Evolutionary conservation across 1,140 invertebrate species (phyloP).

Genomic region (Drosophila bocqueti): DNA sequence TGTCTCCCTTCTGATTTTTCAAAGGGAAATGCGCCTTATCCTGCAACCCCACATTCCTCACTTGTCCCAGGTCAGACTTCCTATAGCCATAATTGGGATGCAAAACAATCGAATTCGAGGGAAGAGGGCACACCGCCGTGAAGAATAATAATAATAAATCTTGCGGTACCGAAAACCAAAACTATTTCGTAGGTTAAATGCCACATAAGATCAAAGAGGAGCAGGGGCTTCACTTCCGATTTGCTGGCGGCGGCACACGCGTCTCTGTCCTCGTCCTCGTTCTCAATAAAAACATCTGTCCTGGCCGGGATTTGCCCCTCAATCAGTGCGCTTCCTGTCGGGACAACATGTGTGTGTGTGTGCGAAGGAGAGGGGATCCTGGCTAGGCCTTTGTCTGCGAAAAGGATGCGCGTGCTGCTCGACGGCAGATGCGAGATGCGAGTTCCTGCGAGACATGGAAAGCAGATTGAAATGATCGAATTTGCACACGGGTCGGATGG

Average conservation of each 20-base stretch:
- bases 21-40: too few relatives aligned
- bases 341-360: constrained; percentile 53
- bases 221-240: constrained; percentile 62
- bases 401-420: constrained; percentile 73
- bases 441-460: constrained; percentile 21
- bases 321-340: constrained; percentile 80
- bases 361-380: constrained; percentile 3
- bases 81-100: constrained; percentile 26
- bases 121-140: constrained; percentile 29
- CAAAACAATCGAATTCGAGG: constrained; percentile 40
- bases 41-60: constrained; percentile 9
- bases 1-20: not conserved
- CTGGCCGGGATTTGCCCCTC: constrained; percentile 69
- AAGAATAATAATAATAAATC: constrained; percentile 53
- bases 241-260: constrained; percentile 61
- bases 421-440: constrained; percentile 56
- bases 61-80: constrained; percentile 30
- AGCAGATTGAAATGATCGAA: constrained; percentile 59
- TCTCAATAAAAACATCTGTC: constrained; percentile 73
- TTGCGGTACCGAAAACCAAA: constrained; percentile 43
- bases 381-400: constrained; percentile 50
- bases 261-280: constrained; percentile 27
- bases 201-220: constrained; percentile 39
- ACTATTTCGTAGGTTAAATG: constrained; percentile 54
- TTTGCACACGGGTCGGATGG: constrained; percentile 63